phyloP scores from a whole-genome alignment of 2,888 invertebrate species.

The Agapostemon virescens region DNA sequence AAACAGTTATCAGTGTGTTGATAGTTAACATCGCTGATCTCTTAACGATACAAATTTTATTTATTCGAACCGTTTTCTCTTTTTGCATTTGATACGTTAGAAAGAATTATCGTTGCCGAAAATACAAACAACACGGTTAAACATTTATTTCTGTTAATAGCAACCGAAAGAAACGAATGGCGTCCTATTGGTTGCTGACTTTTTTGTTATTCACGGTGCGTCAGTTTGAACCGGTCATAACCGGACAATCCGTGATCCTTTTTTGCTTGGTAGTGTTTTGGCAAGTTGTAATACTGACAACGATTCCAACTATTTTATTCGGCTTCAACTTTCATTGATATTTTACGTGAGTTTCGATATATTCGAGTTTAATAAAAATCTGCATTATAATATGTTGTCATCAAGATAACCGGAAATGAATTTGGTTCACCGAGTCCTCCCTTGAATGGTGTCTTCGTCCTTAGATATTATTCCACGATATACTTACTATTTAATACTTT shows the following conservation, averaged over 20 bases:
- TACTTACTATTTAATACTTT: neutral
- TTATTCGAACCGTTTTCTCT: neutral
- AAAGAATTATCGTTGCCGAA: neutral
- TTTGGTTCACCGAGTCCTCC: neutral
- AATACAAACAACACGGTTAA: neutral
- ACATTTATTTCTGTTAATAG: conserved; percentile 6
- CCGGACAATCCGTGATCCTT: conserved; percentile 65
- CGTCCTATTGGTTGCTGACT: conserved; percentile 45
- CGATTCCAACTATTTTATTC: neutral
- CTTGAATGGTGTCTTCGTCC: neutral
- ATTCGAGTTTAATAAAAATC: neutral
- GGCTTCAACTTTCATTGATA: neutral
- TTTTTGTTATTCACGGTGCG: conserved; percentile 58
- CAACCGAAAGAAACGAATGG: conserved; percentile 35
- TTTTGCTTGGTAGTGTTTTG: conserved; percentile 34
- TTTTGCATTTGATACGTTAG: neutral
- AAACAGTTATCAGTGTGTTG: neutral
- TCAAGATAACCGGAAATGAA: neutral
- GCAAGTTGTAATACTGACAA: neutral
- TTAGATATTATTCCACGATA: neutral
- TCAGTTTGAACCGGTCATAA: conserved; percentile 71
- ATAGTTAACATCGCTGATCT: neutral
- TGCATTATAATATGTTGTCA: neutral
- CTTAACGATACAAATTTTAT: conserved; percentile 20
- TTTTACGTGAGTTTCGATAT: neutral